Percentiles rank a stretch among this genome's conserved stretches.
Conservation (phyloP, 2,888 invertebrate species). For the Glaucopsyche alexis region DNA sequence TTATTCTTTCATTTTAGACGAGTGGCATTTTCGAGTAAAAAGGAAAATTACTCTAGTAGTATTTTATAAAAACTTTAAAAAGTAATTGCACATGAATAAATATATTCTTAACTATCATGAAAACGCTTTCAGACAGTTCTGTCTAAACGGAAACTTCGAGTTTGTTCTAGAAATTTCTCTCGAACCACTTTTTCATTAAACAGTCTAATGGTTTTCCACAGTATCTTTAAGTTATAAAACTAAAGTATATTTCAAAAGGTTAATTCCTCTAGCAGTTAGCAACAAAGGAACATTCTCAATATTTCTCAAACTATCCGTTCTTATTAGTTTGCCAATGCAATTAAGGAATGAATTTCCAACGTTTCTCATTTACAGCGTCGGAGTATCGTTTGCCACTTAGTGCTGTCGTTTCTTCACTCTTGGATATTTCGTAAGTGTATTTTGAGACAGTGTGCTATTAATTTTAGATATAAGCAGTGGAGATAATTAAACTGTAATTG, state of each 20-base stretch:
- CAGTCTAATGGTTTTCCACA: slow-evolving; percentile 17
- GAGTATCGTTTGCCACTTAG: slow-evolving; percentile 37
- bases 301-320: slow-evolving; percentile 40
- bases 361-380: slow-evolving; percentile 44
- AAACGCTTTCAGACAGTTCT: background rate
- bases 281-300: slow-evolving; percentile 35
- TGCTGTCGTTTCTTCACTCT: slow-evolving; percentile 16
- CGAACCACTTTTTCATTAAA: slow-evolving; percentile 24
- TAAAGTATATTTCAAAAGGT: slow-evolving; percentile 29
- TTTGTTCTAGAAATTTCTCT: slow-evolving; percentile 10
- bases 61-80: background rate
- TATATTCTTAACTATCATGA: background rate
- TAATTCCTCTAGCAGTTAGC: slow-evolving; percentile 33
- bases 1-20: background rate
- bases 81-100: background rate
- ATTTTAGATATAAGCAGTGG: background rate
- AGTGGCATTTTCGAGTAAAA: no score
- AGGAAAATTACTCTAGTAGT: no score
- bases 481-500: slow-evolving; percentile 1
- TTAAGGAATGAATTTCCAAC: slow-evolving; percentile 39
- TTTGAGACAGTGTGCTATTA: background rate
- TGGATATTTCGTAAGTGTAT: slow-evolving; percentile 18
- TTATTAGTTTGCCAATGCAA: slow-evolving; percentile 43
- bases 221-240: slow-evolving; percentile 24
- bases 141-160: slow-evolving; percentile 4